Evolutionary conservation across 2,113 vertebrate genomes (phyloP).

Genomic region (Thinocorus orbignyianus): DNA sequence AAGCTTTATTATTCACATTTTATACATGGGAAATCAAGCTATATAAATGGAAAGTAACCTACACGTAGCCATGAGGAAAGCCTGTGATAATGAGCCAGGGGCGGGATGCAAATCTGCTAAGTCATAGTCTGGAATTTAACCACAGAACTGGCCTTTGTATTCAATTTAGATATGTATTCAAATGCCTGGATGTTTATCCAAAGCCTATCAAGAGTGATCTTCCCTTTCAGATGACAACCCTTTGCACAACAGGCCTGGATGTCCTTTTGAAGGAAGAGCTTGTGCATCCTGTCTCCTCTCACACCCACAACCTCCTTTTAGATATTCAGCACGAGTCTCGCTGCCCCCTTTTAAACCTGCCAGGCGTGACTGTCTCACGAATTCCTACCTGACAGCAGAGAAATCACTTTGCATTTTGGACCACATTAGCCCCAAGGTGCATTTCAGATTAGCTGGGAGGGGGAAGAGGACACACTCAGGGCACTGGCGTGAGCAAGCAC

Average conservation of each 20-base stretch:
- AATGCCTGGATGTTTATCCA: neutral
- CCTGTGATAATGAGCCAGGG: neutral
- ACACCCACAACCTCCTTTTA: neutral
- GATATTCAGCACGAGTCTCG: fast-evolving
- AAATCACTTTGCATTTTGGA: neutral
- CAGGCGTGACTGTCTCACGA: neutral
- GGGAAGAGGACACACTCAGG: neutral
- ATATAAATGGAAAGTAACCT: neutral
- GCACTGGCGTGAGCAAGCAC: neutral
- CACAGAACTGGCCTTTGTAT: neutral
- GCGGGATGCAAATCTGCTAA: neutral
- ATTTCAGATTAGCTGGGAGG: neutral
- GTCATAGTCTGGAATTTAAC: neutral
- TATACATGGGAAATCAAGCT: neutral
- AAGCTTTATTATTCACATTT: neutral
- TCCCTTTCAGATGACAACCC: neutral
- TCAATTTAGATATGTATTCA: neutral
- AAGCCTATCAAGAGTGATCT: neutral
- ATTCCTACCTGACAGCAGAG: fast-evolving
- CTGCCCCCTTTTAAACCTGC: neutral
- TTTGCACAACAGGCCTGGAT: neutral
- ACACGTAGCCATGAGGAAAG: neutral
- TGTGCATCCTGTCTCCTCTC: neutral
- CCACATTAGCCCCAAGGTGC: fast-evolving
- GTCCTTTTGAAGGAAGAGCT: neutral